Conservation (phyloP, 2,797 vertebrate species). For the Argentina silus region DNA sequence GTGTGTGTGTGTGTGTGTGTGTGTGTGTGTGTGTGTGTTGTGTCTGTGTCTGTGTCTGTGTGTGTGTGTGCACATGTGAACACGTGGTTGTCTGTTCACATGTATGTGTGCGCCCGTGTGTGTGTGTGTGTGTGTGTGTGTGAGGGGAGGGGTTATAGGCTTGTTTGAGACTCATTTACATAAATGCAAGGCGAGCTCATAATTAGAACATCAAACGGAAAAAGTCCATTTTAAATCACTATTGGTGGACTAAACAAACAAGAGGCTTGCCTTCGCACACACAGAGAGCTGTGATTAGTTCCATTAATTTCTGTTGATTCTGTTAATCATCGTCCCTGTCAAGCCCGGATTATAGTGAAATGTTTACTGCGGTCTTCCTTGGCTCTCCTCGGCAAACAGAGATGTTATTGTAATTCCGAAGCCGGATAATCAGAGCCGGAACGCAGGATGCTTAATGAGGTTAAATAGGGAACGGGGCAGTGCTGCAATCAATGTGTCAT, state of each 20-base stretch:
- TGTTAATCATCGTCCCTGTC: constrained; percentile 65
- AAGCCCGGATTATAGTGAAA: constrained; percentile 64
- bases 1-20: too few species aligned
- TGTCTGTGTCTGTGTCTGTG: too few species aligned
- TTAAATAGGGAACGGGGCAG: constrained; percentile 54
- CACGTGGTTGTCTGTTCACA: too few species aligned
- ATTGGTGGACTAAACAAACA: constrained; percentile 62
- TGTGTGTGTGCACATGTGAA: too few species aligned
- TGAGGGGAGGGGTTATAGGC: constrained; percentile 40
- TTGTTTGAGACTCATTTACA: constrained; percentile 62
- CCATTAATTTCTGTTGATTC: constrained; percentile 76
- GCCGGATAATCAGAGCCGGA: constrained; percentile 61
- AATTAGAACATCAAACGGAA: constrained; percentile 68
- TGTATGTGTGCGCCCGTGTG: too few species aligned
- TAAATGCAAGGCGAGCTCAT: constrained; percentile 33
- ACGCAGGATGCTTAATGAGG: constrained; percentile 54
- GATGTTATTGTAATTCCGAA: constrained; percentile 54
- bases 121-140: too few species aligned
- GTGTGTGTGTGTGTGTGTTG: too few species aligned
- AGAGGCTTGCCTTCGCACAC: constrained; percentile 58
- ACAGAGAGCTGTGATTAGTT: constrained; percentile 61
- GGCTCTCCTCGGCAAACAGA: constrained; percentile 54
- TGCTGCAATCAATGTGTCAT: constrained; percentile 64
- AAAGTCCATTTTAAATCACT: constrained; percentile 68
- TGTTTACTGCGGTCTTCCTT: constrained; percentile 58